Conservation (phyloP, 2,113 vertebrate genomes). For the Engraulis encrasicolus region DNA sequence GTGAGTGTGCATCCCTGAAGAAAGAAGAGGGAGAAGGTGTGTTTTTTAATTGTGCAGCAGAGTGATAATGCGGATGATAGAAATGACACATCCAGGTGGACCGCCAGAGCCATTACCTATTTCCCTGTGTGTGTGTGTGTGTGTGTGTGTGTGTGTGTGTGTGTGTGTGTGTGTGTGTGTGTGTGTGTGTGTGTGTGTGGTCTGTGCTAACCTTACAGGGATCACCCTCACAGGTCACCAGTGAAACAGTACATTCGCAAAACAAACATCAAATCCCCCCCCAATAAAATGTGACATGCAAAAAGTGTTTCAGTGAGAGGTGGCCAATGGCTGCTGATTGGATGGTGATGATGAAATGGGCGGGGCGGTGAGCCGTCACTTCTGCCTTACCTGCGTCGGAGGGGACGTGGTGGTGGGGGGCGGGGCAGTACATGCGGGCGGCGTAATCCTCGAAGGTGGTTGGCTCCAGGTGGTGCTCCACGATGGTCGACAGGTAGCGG, state of each 20-base stretch:
- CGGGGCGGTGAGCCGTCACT: background rate
- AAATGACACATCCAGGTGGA: background rate
- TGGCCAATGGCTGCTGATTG: background rate
- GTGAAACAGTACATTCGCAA: too few species aligned
- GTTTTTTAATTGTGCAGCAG: background rate
- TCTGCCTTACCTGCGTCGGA: conserved; percentile 85
- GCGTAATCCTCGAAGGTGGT: conserved; percentile 97
- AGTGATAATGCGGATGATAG: background rate
- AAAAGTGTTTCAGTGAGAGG: conserved; percentile 11
- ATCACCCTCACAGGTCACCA: background rate
- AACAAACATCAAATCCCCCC: too few species aligned
- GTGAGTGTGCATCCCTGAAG: background rate
- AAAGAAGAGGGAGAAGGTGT: background rate
- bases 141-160: background rate
- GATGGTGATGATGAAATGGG: background rate
- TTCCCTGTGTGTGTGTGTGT: background rate
- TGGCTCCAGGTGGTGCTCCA: conserved; percentile 93
- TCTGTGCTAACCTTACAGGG: background rate
- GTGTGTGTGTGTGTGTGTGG: background rate
- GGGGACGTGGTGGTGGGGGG: conserved; percentile 89
- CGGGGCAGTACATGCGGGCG: conserved; percentile 95
- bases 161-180: background rate
- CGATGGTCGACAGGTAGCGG: conserved; percentile 93
- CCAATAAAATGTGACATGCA: too few species aligned
- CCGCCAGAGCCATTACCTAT: background rate